Conservation (phyloP, 2,888 invertebrate species). For the Acronicta leporina region DNA sequence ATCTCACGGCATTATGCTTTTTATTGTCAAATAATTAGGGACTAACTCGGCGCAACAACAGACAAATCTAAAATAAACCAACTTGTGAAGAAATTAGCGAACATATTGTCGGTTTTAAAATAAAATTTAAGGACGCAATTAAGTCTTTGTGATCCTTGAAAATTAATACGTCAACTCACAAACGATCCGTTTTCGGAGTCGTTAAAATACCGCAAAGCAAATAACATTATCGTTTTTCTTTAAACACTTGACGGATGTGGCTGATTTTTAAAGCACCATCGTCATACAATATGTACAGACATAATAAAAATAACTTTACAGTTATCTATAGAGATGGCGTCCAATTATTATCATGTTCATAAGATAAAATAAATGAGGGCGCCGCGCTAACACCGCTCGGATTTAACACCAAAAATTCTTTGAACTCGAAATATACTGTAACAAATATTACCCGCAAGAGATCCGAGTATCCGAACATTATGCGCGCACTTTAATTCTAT, state of each 20-base stretch:
- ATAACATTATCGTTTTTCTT: conserved; percentile 68
- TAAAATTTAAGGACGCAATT: conserved; percentile 84
- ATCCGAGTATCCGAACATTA: conserved; percentile 64
- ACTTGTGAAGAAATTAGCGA: conserved; percentile 63
- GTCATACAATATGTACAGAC: conserved; percentile 55
- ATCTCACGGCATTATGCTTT: conserved; percentile 73
- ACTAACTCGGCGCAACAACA: conserved; percentile 66
- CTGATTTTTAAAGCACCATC: conserved; percentile 60
- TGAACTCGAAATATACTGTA: conserved; percentile 68
- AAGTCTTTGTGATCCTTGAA: conserved; percentile 81
- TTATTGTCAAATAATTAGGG: conserved; percentile 79
- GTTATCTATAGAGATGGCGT: conserved; percentile 49
- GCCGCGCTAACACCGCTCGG: conserved; percentile 51
- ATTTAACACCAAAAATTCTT: conserved; percentile 70
- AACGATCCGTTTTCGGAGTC: conserved; percentile 72
- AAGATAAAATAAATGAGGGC: conserved; percentile 62
- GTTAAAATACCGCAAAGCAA: conserved; percentile 79
- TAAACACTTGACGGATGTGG: conserved; percentile 61
- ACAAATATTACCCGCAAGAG: conserved; percentile 66
- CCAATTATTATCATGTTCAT: conserved; percentile 64
- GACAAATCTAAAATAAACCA: conserved; percentile 72
- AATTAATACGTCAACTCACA: conserved; percentile 78
- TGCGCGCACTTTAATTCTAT: conserved; percentile 67
- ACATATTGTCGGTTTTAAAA: conserved; percentile 83
- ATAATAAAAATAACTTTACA: conserved; percentile 28